Evolutionary conservation across 2,888 invertebrate species (phyloP).

Genomic region (Argyresthia goedartella): DNA sequence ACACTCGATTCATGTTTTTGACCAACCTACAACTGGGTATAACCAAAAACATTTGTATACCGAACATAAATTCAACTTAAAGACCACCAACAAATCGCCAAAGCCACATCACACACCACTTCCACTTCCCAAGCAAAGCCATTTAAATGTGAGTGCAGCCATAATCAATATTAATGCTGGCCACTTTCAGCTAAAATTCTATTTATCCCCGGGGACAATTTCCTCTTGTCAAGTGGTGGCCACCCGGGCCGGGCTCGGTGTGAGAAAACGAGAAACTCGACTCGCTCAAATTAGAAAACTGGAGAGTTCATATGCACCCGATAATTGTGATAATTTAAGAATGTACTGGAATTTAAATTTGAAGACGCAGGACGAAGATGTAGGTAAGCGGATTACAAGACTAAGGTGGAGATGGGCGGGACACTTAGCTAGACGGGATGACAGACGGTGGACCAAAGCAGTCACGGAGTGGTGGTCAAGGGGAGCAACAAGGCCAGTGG

Average conservation of each 20-base stretch:
- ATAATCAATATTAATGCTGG: slow-evolving; percentile 54
- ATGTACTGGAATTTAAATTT: too few relatives aligned
- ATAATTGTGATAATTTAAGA: too few relatives aligned
- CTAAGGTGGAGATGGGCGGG: too few relatives aligned
- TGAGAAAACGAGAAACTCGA: slow-evolving; percentile 61
- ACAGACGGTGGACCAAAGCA: too few relatives aligned
- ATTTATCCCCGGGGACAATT: slow-evolving; percentile 59
- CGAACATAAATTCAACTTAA: not conserved
- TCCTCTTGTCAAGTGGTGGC: slow-evolving; percentile 59
- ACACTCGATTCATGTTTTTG: too few relatives aligned
- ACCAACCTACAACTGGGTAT: too few relatives aligned
- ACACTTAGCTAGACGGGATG: too few relatives aligned
- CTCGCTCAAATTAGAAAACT: slow-evolving; percentile 54
- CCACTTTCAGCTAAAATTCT: slow-evolving; percentile 56
- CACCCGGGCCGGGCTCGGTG: slow-evolving; percentile 59
- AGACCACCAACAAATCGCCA: not conserved
- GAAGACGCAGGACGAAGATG: too few relatives aligned
- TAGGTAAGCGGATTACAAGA: too few relatives aligned
- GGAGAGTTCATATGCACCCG: too few relatives aligned
- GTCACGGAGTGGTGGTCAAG: too few relatives aligned
- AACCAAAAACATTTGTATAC: not conserved
- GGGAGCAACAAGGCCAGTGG: too few relatives aligned
- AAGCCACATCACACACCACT: not conserved
- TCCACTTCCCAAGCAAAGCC: not conserved
- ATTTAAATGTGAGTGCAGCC: slow-evolving; percentile 21